Evolutionary conservation across 2,113 vertebrate genomes (phyloP).

Genomic region (Xiphorhynchus elegans): DNA sequence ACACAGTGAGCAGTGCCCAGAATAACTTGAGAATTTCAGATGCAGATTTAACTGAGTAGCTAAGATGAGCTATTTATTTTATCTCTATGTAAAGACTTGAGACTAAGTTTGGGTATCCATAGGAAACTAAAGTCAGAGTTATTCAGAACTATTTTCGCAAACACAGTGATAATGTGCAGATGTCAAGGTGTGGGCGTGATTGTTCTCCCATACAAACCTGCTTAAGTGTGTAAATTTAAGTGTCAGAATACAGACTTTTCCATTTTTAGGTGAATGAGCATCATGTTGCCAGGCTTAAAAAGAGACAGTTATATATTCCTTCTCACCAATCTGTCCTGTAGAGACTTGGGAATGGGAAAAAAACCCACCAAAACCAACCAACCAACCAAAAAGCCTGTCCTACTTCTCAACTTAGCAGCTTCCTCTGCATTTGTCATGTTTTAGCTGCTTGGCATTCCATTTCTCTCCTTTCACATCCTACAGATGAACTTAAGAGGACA

Average conservation of each 20-base stretch:
- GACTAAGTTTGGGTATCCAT: not conserved
- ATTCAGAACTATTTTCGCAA: not conserved
- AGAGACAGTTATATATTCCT: not conserved
- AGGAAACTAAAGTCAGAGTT: not conserved
- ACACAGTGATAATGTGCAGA: not conserved
- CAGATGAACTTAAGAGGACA: not conserved
- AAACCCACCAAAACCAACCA: too few relatives aligned
- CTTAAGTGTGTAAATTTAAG: not conserved
- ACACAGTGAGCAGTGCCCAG: not conserved
- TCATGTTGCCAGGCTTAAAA: not conserved
- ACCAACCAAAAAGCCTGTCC: not conserved
- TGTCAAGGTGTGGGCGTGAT: not conserved
- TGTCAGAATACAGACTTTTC: not conserved
- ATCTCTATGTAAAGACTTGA: not conserved
- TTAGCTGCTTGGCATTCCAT: not conserved
- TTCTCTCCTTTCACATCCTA: not conserved
- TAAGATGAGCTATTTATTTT: not conserved
- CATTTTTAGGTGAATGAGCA: not conserved
- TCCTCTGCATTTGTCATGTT: not conserved
- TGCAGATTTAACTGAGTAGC: not conserved
- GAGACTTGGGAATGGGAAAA: not conserved
- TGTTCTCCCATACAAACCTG: not conserved
- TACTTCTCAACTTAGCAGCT: not conserved
- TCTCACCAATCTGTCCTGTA: not conserved
- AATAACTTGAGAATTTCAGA: not conserved